Evolutionary conservation across 2,113 vertebrate species (phyloP), one percentile per base, ranked within the genome.

Genomic region (Chelonoidis abingdonii): DNA sequence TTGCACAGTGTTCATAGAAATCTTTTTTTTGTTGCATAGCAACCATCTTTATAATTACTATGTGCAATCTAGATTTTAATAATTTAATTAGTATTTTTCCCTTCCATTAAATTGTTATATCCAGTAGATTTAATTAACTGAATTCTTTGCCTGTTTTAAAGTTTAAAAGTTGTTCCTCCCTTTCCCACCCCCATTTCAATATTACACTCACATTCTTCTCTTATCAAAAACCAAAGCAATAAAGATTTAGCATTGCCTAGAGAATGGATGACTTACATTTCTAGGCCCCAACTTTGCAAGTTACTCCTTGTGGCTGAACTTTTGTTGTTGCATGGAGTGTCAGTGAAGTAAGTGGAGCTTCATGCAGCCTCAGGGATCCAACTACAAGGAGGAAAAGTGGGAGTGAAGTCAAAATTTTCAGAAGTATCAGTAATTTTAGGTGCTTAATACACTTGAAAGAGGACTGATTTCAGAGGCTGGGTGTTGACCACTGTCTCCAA

Each of bases 51-150:
- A 97, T 97, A 98, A 98, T 98, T 98, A 97, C 93, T 89, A 94
- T 80, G 96, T 97, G 79, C 47, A 94, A 97, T 97, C 93, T 93
- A 96, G 86, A 93, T 97, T 98, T 97, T 97, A 98, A 98, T 98
- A 98, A 97, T 98, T 97, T 98, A 98, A 98, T 98, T 97, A 97
- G 87, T 96, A 97, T 98, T 98, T 97, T 97, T 94, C 97, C 96
- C 93, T 96, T 98, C 96, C 95, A 97, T 98, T 98, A 98, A 95
- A 96, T 97, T 97, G 85, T 97, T 97, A 95, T 83, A 97, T 47
- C 57, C 82, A 97, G 90, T 92, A 97, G 88, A 91, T 88, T 93
- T 96, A 96, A 95, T 97, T 13, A 92, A 96, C 97, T 97, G 72
- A 93, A 86, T 95, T 93, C 17, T 87, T 85, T 89, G 50, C 80